Conservation (phyloP, 2,888 invertebrate genomes). For the Selenia dentaria region DNA sequence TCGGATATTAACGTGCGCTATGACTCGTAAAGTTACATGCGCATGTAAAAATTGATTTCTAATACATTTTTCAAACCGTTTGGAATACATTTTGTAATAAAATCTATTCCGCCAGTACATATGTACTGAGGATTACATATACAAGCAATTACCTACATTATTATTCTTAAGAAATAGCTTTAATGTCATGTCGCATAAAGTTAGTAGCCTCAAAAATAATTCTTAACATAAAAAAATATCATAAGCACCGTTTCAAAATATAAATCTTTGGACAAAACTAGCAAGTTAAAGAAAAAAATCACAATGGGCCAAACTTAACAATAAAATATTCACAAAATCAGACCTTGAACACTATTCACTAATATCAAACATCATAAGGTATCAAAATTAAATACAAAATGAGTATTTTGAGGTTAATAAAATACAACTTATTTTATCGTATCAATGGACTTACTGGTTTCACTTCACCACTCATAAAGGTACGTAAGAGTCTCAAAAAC, state of each 20-base stretch:
- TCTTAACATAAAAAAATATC: constrained; percentile 27
- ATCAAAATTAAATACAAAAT: constrained; percentile 33
- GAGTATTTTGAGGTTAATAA: constrained; percentile 42
- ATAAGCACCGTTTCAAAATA: constrained; percentile 54
- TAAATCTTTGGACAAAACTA: constrained; percentile 72
- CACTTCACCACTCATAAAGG: constrained; percentile 3
- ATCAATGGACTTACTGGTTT: constrained; percentile 1
- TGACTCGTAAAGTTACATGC: no score
- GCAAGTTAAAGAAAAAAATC: constrained; percentile 62
- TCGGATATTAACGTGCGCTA: no score
- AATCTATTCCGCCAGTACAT: no score
- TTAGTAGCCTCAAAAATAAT: constrained; percentile 5
- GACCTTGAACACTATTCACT: constrained; percentile 46
- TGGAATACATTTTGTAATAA: no score
- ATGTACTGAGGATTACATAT: no score
- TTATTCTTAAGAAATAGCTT: no score
- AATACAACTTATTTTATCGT: constrained; percentile 28
- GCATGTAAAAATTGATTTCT: no score
- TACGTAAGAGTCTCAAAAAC: not conserved
- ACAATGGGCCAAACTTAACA: constrained; percentile 60
- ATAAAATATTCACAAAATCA: constrained; percentile 48
- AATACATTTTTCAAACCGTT: no score
- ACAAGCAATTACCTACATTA: no score
- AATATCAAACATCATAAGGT: constrained; percentile 57
- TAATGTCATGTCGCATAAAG: no score